Percentiles rank a stretch among this genome's conserved stretches.
Conservation (phyloP, 2,797 vertebrate species). For the Alfaro cultratus region DNA sequence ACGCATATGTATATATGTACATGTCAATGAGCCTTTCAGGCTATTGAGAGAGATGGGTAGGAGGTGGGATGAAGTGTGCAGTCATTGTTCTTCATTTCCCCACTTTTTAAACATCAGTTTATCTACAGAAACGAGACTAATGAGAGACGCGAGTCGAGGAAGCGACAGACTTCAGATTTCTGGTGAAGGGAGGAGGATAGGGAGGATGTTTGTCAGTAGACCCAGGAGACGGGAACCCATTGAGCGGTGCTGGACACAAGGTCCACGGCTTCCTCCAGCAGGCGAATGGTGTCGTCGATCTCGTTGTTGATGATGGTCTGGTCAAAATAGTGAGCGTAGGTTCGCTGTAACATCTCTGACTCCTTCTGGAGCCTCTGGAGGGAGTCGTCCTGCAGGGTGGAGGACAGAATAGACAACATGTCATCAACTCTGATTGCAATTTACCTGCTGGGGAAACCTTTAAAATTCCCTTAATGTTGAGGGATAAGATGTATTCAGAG, state of each 20-base stretch:
- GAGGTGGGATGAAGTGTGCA: conserved; percentile 75
- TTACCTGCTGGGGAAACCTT: background rate
- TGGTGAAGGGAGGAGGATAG: conserved; percentile 33
- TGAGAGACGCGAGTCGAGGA: conserved; percentile 24
- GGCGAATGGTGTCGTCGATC: conserved; percentile 98
- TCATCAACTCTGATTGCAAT: background rate
- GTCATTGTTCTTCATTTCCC: conserved; percentile 58
- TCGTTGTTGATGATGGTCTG: conserved; percentile 99
- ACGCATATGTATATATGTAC: conserved; percentile 81
- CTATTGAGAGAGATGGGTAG: conserved; percentile 84
- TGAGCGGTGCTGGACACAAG: conserved; percentile 95
- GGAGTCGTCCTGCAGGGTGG: conserved; percentile 88
- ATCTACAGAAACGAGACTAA: conserved; percentile 75
- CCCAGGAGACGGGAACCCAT: conserved; percentile 99
- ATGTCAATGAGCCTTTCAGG: conserved; percentile 91
- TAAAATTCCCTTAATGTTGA: background rate
- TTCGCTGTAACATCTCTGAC: conserved; percentile 97
- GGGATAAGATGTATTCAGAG: background rate
- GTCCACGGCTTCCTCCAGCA: conserved; percentile 98
- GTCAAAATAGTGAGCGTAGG: conserved; percentile 99
- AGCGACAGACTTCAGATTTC: conserved; percentile 39
- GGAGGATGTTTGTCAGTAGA: conserved; percentile 87
- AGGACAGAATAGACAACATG: background rate
- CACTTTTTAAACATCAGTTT: conserved; percentile 54
- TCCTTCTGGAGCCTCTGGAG: conserved; percentile 99